These are phyloP conservation scores for Cephus rjabovi DNA, from an alignment of 2,888 invertebrate species.

Conservation along the genomic window DNA sequence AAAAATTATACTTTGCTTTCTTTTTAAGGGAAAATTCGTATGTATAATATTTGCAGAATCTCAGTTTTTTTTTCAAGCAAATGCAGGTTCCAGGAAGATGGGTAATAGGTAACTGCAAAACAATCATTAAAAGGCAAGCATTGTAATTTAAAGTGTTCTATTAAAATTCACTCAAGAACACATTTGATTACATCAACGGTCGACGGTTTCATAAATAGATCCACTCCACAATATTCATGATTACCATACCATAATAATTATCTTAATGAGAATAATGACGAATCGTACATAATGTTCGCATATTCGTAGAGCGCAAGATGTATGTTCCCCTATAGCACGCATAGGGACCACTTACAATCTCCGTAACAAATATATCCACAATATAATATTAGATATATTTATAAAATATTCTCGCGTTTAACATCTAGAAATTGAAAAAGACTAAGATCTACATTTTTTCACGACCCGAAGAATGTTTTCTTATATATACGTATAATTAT, in stretches of 20 bases:
- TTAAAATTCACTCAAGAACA: conserved; percentile 60
- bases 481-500: conserved; percentile 27
- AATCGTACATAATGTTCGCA: conserved; percentile 31
- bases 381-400: conserved; percentile 35
- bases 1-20: not conserved
- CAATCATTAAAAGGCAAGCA: not conserved
- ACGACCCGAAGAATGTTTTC: conserved; percentile 38
- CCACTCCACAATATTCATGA: conserved; percentile 57
- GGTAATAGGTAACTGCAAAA: not conserved
- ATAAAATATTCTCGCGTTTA: conserved; percentile 43
- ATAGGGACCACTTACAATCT: conserved; percentile 32
- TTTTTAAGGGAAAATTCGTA: not conserved
- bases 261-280: conserved; percentile 42
- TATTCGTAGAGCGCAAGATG: conserved; percentile 17
- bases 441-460: conserved; percentile 39
- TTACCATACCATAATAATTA: conserved; percentile 49
- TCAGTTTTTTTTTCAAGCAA: not conserved
- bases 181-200: conserved; percentile 62
- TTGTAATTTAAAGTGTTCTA: conserved; percentile 56
- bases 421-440: conserved; percentile 52
- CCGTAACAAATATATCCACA: conserved; percentile 42
- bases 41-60: not conserved
- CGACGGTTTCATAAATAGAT: conserved; percentile 58
- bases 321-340: conserved; percentile 22
- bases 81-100: not conserved